Percentiles rank a stretch among this genome's conserved stretches.
Conservation (phyloP, 2,888 invertebrate species). For the Ectemnius lituratus region DNA sequence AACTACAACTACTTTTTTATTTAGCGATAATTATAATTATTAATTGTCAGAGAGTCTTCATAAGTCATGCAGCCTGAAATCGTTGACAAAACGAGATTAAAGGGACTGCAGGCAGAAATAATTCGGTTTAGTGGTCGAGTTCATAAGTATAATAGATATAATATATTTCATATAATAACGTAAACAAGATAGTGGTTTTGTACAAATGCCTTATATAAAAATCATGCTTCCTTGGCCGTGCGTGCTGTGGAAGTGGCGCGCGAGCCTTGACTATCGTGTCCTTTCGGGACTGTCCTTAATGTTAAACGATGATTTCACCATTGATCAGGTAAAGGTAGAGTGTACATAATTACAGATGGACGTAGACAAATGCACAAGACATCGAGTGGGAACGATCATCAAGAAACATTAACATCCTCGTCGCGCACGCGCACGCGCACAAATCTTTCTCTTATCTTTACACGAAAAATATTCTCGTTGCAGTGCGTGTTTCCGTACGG, state of each 20-base stretch:
- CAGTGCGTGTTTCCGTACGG: slow-evolving; percentile 10
- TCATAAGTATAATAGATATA: slow-evolving; percentile 64
- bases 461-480: slow-evolving; percentile 37
- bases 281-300: slow-evolving; percentile 1
- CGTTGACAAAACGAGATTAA: too few species aligned
- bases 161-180: slow-evolving; percentile 71
- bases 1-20: too few species aligned
- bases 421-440: not conserved
- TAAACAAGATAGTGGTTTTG: slow-evolving; percentile 69
- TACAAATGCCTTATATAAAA: slow-evolving; percentile 69
- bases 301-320: slow-evolving; percentile 18
- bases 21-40: too few species aligned
- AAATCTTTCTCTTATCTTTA: slow-evolving; percentile 14
- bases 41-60: too few species aligned
- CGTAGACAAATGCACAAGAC: slow-evolving; percentile 47
- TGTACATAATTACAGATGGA: slow-evolving; percentile 40
- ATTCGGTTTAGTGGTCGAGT: too few species aligned
- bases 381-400: slow-evolving; percentile 38
- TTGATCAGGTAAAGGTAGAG: slow-evolving; percentile 14
- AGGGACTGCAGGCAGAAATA: too few species aligned
- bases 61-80: too few species aligned
- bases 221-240: slow-evolving; percentile 54
- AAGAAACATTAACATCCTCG: slow-evolving; percentile 24
- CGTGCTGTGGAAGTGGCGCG: slow-evolving; percentile 35
- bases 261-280: slow-evolving; percentile 11